Conservation (phyloP, 2,113 vertebrate species). For the Crotalus helleri region DNA sequence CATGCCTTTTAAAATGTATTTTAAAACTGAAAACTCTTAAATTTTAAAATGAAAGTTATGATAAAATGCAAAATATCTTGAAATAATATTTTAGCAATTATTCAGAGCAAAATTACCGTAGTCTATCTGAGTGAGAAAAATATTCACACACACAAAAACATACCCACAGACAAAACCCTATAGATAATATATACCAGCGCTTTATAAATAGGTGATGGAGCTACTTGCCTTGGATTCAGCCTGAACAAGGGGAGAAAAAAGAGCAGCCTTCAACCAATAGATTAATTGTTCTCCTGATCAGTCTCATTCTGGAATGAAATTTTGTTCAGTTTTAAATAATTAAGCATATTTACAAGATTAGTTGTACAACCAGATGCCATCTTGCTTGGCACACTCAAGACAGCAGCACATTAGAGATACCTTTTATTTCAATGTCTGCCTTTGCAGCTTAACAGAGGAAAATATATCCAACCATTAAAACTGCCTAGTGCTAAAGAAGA, state of each 20-base stretch:
- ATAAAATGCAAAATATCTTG: neutral
- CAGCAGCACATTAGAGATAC: neutral
- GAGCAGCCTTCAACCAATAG: too few species aligned
- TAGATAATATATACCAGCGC: neutral
- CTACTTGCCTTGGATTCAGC: neutral
- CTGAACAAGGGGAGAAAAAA: neutral
- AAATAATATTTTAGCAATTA: neutral
- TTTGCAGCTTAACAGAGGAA: neutral
- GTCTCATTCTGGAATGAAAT: neutral
- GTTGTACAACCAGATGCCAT: neutral
- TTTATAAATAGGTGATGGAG: neutral
- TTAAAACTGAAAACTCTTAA: neutral
- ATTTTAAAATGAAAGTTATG: neutral
- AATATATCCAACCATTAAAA: neutral
- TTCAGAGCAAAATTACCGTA: constrained; percentile 25
- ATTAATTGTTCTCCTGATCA: neutral
- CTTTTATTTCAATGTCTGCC: neutral
- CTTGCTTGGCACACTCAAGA: neutral
- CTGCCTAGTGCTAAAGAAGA: neutral
- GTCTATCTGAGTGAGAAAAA: neutral
- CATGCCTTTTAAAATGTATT: neutral
- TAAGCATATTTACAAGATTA: neutral
- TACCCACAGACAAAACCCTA: too few species aligned
- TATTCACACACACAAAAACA: neutral
- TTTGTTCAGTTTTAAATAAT: neutral